Conservation (phyloP, 1,140 invertebrate species). For the Dendroctonus ponderosae region DNA sequence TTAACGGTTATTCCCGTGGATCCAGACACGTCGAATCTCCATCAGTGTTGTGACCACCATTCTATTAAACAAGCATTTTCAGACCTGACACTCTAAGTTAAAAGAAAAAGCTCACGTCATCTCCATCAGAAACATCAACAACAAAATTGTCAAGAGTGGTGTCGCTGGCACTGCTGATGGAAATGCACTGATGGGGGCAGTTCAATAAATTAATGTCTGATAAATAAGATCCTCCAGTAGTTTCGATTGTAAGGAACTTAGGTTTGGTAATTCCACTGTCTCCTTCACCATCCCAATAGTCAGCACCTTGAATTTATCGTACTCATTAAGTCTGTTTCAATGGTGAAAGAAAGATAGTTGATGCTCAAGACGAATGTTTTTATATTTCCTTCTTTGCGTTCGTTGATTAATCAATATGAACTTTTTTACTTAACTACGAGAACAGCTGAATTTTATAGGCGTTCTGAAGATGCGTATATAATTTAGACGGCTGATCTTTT, state of each 20-base stretch:
- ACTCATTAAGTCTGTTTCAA: too few species aligned
- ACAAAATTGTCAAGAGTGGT: conserved; percentile 16
- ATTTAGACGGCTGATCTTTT: too few species aligned
- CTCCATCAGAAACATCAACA: conserved; percentile 33
- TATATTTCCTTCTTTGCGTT: too few species aligned
- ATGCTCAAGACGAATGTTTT: too few species aligned
- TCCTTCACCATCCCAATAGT: conserved; percentile 33
- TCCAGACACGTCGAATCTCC: conserved; percentile 31
- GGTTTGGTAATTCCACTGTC: conserved; percentile 26
- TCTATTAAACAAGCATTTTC: background rate
- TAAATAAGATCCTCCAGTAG: conserved; percentile 23
- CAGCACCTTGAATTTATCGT: conserved; percentile 17
- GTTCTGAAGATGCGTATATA: too few species aligned
- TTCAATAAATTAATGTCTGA: conserved; percentile 29
- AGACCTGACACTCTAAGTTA: background rate
- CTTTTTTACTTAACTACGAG: too few species aligned
- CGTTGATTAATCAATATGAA: too few species aligned
- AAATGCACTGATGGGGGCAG: conserved; percentile 30
- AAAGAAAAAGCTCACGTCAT: conserved; percentile 16
- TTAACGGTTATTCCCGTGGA: conserved; percentile 13
- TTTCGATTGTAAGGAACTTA: conserved; percentile 32
- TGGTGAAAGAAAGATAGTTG: too few species aligned
- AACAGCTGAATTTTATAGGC: too few species aligned
- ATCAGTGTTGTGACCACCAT: conserved; percentile 31
- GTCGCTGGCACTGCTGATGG: conserved; percentile 15